phyloP scores from a whole-genome alignment of 2,113 vertebrate genomes.

The Pyrgilauda ruficollis region DNA sequence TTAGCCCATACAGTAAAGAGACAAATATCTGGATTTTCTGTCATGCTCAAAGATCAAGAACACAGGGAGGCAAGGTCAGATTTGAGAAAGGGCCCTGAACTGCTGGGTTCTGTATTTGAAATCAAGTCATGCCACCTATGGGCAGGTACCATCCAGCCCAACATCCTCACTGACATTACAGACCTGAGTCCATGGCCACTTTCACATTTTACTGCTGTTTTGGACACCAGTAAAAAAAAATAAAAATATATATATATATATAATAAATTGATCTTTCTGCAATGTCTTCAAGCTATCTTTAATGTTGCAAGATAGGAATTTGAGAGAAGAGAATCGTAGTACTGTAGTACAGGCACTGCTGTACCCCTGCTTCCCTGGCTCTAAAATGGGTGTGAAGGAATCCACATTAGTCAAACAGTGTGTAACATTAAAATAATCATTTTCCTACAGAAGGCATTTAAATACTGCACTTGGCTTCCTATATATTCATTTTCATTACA shows the following conservation, averaged over 20 bases:
- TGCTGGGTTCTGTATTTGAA: not conserved
- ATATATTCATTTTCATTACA: not conserved
- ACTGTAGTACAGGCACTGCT: not conserved
- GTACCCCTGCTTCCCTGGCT: not conserved
- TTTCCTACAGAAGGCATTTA: not conserved
- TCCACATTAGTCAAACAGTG: not conserved
- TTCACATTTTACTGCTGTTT: not conserved
- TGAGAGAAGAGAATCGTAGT: not conserved
- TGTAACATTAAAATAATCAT: not conserved
- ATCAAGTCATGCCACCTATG: conserved; percentile 33
- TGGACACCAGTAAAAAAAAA: not conserved
- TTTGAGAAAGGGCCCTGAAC: not conserved
- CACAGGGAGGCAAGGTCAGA: not conserved
- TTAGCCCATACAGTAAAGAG: not conserved
- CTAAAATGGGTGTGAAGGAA: not conserved
- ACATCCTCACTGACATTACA: not conserved
- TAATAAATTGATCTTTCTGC: not conserved
- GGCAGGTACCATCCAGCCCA: not conserved
- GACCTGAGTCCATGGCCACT: not conserved
- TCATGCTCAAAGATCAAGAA: not conserved
- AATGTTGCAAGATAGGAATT: not conserved
- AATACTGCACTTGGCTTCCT: not conserved
- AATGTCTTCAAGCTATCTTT: not conserved
- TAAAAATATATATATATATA: too few relatives aligned
- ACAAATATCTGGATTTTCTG: not conserved